Percentiles rank a stretch among this genome's conserved stretches.
Conservation (phyloP, 2,888 invertebrate genomes). For the Periphyllus acericola region DNA sequence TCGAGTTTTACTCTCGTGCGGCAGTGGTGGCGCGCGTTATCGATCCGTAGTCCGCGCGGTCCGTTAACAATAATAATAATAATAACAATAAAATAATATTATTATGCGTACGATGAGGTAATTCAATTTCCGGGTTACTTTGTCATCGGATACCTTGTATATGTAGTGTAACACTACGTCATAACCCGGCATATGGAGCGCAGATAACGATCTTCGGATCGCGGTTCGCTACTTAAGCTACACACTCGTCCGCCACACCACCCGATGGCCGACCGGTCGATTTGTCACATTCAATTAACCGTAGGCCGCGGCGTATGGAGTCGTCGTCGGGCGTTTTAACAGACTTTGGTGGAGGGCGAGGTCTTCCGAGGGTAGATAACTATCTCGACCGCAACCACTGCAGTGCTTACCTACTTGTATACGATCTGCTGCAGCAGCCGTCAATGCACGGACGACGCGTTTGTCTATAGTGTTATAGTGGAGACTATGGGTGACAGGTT, state of each 20-base stretch:
- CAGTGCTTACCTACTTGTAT: neutral
- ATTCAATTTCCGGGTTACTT: constrained; percentile 29
- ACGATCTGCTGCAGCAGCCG: neutral
- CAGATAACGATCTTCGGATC: constrained; percentile 51
- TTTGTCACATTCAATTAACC: constrained; percentile 59
- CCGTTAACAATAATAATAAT: neutral
- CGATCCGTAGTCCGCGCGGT: neutral
- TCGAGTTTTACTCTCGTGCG: neutral
- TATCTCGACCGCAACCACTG: neutral
- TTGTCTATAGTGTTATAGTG: neutral
- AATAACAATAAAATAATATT: neutral
- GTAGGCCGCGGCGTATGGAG: neutral
- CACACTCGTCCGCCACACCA: neutral
- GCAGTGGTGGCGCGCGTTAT: neutral
- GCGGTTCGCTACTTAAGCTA: neutral
- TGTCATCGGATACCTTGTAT: constrained; percentile 16
- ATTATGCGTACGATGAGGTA: neutral
- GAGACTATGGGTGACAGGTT: neutral
- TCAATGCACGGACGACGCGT: neutral
- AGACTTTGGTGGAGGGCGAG: neutral
- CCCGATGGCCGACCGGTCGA: neutral
- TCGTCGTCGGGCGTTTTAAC: too few species aligned
- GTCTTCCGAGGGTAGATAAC: neutral
- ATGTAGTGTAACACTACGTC: neutral
- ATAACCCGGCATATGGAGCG: constrained; percentile 35